Evolutionary conservation across 2,113 vertebrate genomes (phyloP), one percentile per base, ranked within the genome.

Genomic region (Sarotherodon lohbergeri): DNA sequence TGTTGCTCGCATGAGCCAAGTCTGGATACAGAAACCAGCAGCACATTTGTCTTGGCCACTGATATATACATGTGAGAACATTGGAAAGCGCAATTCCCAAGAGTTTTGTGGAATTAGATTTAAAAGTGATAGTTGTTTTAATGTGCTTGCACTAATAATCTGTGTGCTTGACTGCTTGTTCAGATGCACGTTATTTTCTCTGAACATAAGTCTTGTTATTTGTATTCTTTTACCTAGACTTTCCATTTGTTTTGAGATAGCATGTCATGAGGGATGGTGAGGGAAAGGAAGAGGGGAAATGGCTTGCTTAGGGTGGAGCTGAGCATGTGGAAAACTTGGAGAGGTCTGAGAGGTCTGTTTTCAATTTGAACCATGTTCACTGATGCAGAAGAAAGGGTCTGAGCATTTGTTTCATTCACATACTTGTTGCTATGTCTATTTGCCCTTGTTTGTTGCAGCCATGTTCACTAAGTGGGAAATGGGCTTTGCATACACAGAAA

Each of bases 281-380:
- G 79, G 5, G 16, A 83, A 48, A 78, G 43, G 43, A 50, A 91
- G 86, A 87, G 80, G 55, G 89, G 84, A 86, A 90, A 90, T 52
- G 73, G 82, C 88, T 90, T 85, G 84, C 79, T 68, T 66, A 92
- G 95, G 91, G 92, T 93, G 92, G 92, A 90, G 88, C 41, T 85
- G 86, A 88, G 81, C 83, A 86, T 85, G 86, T 56, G 86, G 85
- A 85, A 86, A 87, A 91, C 87, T 91, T 84, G 84, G 85, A 92
- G 91, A 56, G 89, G 63, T 61, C 85, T 82, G 43, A 73, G 68
- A 61, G 46, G 94, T 96, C 96, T 96, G 96, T 92, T 96, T 97
- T 96, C 88, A 96, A 95, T 97, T 96, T 95, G 88, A 95, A 89
- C 71, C 86, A 82, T 87, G 90, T 91, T 96, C 82, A 48, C 41